Percentiles rank a stretch among this genome's conserved stretches.
These are phyloP conservation scores for Chironomus striatipennis DNA, from an alignment of 1,140 invertebrate species.

Conservation along the genomic window DNA sequence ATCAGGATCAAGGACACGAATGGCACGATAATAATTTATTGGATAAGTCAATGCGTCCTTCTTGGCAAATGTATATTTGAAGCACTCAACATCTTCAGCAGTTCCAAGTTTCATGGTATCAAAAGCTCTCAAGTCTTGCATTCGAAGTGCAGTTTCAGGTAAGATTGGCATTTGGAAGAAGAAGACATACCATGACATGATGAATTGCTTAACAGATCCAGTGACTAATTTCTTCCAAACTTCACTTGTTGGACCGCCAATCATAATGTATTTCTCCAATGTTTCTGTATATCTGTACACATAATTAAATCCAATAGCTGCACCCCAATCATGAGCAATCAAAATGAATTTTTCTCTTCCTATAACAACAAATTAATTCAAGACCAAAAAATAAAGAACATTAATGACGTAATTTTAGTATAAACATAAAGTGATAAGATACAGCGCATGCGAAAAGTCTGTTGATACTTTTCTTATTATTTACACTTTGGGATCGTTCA, in stretches of 20 bases:
- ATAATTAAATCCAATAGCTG: conserved; percentile 46
- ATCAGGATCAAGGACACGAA: conserved; percentile 31
- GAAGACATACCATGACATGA: conserved; percentile 53
- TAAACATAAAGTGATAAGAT: too few relatives aligned
- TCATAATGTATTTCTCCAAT: conserved; percentile 49
- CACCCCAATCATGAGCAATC: conserved; percentile 65
- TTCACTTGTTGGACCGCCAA: conserved; percentile 46
- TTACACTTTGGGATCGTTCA: too few relatives aligned
- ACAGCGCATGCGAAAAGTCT: too few relatives aligned
- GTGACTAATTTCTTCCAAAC: conserved; percentile 41
- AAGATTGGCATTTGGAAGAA: conserved; percentile 53
- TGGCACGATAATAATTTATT: conserved; percentile 54
- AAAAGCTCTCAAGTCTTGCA: conserved; percentile 44
- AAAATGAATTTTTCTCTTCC: conserved; percentile 45
- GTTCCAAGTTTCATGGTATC: conserved; percentile 37
- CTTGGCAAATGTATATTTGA: conserved; percentile 54
- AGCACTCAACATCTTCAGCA: conserved; percentile 54
- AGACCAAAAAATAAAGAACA: too few relatives aligned
- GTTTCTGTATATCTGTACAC: conserved; percentile 49
- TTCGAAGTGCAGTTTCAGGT: conserved; percentile 45
- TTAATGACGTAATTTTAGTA: too few relatives aligned
- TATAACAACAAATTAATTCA: too few relatives aligned
- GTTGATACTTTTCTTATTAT: too few relatives aligned
- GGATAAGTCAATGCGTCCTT: conserved; percentile 49
- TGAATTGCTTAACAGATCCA: conserved; percentile 43